phyloP scores from a whole-genome alignment of 1,140 invertebrate genomes.

The Ruditapes philippinarum region DNA sequence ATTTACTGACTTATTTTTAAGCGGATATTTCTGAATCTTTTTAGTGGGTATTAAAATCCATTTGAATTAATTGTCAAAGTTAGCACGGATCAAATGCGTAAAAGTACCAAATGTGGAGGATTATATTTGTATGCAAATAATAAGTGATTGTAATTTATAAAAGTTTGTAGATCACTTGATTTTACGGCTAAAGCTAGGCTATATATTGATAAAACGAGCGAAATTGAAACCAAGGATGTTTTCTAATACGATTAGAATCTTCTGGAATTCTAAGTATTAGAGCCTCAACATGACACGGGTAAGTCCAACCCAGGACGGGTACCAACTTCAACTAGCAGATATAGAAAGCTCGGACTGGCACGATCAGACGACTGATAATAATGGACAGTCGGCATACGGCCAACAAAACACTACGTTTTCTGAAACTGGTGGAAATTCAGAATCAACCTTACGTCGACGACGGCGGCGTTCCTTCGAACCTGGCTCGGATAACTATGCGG shows the following conservation, averaged over 20 bases:
- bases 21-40: too few species aligned
- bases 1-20: too few species aligned
- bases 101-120: neutral
- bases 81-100: neutral
- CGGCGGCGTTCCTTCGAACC: slow-evolving; percentile 38
- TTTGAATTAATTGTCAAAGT: too few species aligned
- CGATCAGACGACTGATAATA: neutral
- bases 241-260: neutral
- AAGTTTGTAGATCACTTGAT: slow-evolving; percentile 9
- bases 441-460: slow-evolving; percentile 16
- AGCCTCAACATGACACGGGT: neutral
- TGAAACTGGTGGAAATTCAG: neutral
- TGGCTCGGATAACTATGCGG: slow-evolving; percentile 25
- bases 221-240: neutral
- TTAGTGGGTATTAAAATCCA: too few species aligned
- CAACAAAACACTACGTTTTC: neutral
- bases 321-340: neutral
- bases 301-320: neutral
- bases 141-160: neutral
- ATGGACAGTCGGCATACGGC: neutral
- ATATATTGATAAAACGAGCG: neutral
- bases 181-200: neutral
- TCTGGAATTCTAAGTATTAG: neutral
- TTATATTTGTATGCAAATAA: slow-evolving; percentile 9
- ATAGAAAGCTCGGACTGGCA: neutral